Base-by-base conservation (phyloP, 2,113 vertebrate species). In the Odocoileus hemionus region DNA sequence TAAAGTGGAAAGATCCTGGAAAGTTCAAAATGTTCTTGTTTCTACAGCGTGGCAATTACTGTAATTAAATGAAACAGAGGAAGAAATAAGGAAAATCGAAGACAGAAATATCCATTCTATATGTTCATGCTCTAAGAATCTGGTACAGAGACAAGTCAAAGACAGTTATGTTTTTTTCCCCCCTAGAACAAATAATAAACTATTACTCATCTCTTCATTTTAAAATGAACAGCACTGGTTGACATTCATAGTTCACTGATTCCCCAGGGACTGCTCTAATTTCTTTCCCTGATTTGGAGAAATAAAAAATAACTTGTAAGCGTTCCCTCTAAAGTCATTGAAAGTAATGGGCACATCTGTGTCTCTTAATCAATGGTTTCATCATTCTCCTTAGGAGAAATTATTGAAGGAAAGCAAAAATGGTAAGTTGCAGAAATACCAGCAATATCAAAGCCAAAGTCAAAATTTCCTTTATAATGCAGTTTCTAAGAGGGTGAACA, bases 391-490 rank as follows among this genome's bases (percentile, higher is more conserved):
- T 45, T 70, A 43, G 57, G 36, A 57, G 47, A 84, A 52, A 82
- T 85, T 17, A 83, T 3, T n/a, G 13, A 88, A 97, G 15, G 25
- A 91, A 86, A 82, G 3, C 28, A 43, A 70, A 90, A 90, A 54
- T 70, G 58, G 45, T 64, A 85, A 88, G 50, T 21, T 50, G 83
- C 19, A 30, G 25, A 95, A 95, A 67, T 57, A n/a, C 33, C 23
- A 64, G 19, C 21, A 61, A 25, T 78, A 93, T 64, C 12, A 89
- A 76, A 91, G 25, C 1, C 6, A 50, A 84, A 58, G 39, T 74
- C 64, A 96, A 88, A 86, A 43, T 91, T 85, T 58, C 70, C 45
- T 36, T 89, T 45, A 60, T 94, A 86, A 61, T 52, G 70, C 45
- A 45, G 23, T 43, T 94, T 70, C 52, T 57, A 78, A 57, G n/a